Evolutionary conservation across 2,888 invertebrate species (phyloP), one percentile per base, ranked within the genome.

Genomic region (Pammene fasciana): DNA sequence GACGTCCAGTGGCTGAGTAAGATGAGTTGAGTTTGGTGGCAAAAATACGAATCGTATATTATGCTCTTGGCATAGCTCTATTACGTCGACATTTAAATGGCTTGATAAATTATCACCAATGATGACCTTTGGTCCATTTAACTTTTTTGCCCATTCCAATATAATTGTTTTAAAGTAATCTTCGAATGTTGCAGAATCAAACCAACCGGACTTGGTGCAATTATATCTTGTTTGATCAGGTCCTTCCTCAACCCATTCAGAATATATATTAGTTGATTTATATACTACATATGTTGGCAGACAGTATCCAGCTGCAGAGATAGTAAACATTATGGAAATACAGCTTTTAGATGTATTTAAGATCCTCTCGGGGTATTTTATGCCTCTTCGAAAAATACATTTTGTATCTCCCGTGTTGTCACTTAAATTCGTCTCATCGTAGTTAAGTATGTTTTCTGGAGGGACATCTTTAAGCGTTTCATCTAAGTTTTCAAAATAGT

Each of bases 31-130:
- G n/a, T n/a, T n/a, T 14, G 59, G 34, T 11, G 59, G 59, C 7
- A 59, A 18, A 45, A 59, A 59, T n/a, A 59, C 59, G 4, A 59
- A 59, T 18, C 26, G 41, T 8, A 45, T 59, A 18, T 59, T 45
- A n/a, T 59, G 16, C 18, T 59, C 18, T 26, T 45, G 43, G 8
- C 45, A 59, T 7, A 59, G 14, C 14, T 59, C 18, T 26, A 59
- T 26, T 7, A 59, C 45, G 14, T 59, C 45, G n/a, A 45, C 7
- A 10, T 26, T 59, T 13, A 59, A 45, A 59, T 59, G 59, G 36
- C 59, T 59, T 0, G 59, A 45, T n/a, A 59, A 59, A 36, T 46
- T 46, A 14, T 46, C 46, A n/a, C 46, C 46, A 6, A 46, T 46
- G 46, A 46, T 46, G 14, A 46, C 43, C 16, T 59, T 59, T 43